Base-by-base conservation (phyloP, 53 echinoderm and acorn worm genomes). In the Holothuria scabra region DNA sequence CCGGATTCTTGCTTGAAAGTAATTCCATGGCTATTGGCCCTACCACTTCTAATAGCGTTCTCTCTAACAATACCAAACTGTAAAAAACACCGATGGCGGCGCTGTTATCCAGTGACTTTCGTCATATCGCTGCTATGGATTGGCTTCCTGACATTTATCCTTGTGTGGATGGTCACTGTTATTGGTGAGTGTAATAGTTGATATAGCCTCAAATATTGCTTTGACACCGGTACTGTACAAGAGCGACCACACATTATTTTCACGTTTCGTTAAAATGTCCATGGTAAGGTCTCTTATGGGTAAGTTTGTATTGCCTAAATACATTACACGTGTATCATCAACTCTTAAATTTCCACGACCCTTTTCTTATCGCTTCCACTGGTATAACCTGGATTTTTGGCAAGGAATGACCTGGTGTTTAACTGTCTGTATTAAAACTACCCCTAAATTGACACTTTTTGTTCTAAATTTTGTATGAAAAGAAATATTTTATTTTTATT, bases 141-240 rank as follows among this genome's bases (percentile, higher is more conserved):
- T 31, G 94, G 85, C 9, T 79, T 41, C 46, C 74, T 97, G 29
- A 92, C 97, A 2, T 97, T 94, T 31, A 25, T 91, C 3, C 66
- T 97, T 49, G 97, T 97, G 20, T 97, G 97, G 97, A 94, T 94
- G 94, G 90, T 94, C 16, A 90, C 97, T 19, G 72, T 90, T 34
- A 71, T 97, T 71, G 97, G 97, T 97, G 48, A 83, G 90, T 52
- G 2, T 52, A 18, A 52, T 16, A 10, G 48, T 48, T 90, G n/a
- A n/a, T n/a, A n/a, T n/a, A n/a, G n/a, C n/a, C n/a, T n/a, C n/a
- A n/a, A n/a, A n/a, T n/a, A n/a, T n/a, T n/a, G n/a, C n/a, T n/a
- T n/a, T n/a, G n/a, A n/a, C n/a, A n/a, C n/a, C n/a, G n/a, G n/a
- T n/a, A n/a, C n/a, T n/a, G n/a, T n/a, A n/a, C n/a, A n/a, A n/a